phyloP scores from a whole-genome alignment of 2,113 vertebrate genomes.

The human region DNA sequence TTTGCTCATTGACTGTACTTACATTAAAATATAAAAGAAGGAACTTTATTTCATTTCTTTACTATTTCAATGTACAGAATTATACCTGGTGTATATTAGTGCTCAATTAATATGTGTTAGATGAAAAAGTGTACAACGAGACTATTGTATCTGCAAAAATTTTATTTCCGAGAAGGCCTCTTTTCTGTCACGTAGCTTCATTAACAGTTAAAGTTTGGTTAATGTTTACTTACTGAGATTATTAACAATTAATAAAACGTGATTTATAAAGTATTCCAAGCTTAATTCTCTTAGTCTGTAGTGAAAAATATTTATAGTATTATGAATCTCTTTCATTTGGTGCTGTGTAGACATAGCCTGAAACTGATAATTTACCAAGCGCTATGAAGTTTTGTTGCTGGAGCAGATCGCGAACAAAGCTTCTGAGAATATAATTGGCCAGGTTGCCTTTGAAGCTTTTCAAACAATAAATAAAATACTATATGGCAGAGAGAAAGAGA shows the following conservation, averaged over 20 bases:
- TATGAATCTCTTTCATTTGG: neutral
- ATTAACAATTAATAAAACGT: conserved; percentile 1
- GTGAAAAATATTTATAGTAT: neutral
- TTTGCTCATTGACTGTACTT: neutral
- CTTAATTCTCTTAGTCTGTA: neutral
- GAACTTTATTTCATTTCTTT: neutral
- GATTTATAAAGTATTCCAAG: neutral
- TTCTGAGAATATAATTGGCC: conserved; percentile 56
- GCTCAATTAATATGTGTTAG: neutral
- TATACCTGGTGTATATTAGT: neutral
- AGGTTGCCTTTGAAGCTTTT: conserved; percentile 68
- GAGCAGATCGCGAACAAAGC: conserved; percentile 78
- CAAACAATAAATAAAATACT: conserved; percentile 77
- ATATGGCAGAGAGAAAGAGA: neutral
- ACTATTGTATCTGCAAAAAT: neutral
- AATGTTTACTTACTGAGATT: neutral
- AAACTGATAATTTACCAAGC: conserved; percentile 68
- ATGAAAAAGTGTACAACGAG: neutral
- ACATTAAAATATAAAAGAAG: neutral
- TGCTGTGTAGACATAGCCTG: neutral
- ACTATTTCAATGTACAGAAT: neutral
- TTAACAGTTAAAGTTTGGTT: neutral
- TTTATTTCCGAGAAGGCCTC: neutral
- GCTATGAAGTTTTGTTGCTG: conserved; percentile 70
- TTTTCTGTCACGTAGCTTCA: neutral